Base-by-base conservation (phyloP, 2,888 invertebrate species). In the Ectemnius cavifrons region DNA sequence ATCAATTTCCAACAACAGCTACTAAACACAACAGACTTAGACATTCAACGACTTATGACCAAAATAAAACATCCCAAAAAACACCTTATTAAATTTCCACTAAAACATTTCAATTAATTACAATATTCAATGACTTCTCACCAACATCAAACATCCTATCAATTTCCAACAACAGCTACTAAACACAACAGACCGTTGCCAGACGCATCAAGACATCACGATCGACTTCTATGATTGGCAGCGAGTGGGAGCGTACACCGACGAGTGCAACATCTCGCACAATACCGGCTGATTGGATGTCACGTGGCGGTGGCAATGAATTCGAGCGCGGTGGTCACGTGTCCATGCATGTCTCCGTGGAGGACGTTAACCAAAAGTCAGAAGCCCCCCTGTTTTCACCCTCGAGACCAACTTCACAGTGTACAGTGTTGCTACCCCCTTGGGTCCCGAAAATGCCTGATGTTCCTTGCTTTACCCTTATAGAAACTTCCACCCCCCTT, bases 231-330 rank as follows among this genome's bases (percentile, higher is more conserved):
- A 37, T 37, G 37, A 37, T 37, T 37, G 37, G 6, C 49, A 13
- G 52, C 61, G 16, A 28, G 14, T 57, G 8, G 66, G 74, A 75
- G 76, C 79, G 77, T 75, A 67, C 73, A 70, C 69, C 72, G 61
- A 62, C 20, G 72, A 71, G 66, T 74, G 78, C 72, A 70, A 71
- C 45, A 46, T 70, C 11, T 27, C 70, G 79, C 71, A 86, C 86
- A 85, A 88, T 88, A 82, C 81, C 79, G 83, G 81, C 81, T 88
- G 88, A 89, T 90, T 88, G 88, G 86, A 79, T 83, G 90, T 86
- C 90, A 87, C 90, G 90, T 90, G 89, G 67, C 89, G 82, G 80
- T 77, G 81, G 79, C 84, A 82, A 85, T 86, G 84, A 85, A 84
- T 86, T 86, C 82, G 82, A 82, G 82, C 78, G 81, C 72, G 63